Evolutionary conservation across 2,113 vertebrate species (phyloP).

Genomic region (Apodemus sylvaticus): DNA sequence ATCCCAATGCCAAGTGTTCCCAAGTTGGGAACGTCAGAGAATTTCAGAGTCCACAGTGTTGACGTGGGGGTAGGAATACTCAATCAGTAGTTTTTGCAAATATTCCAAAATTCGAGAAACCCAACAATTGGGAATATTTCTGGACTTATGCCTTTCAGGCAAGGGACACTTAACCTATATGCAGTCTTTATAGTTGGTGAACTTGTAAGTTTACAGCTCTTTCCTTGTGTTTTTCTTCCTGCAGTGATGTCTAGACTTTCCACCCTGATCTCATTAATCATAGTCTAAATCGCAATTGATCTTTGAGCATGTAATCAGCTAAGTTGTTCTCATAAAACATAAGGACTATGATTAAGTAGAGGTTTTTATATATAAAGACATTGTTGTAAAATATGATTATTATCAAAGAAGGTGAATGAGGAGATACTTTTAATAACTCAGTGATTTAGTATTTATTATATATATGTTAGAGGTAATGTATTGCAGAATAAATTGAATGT

Average conservation of each 20-base stretch:
- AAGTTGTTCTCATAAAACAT: background rate
- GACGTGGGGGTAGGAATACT: background rate
- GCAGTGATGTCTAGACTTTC: background rate
- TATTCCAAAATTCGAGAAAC: background rate
- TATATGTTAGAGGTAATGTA: background rate
- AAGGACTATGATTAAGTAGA: background rate
- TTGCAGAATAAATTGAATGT: background rate
- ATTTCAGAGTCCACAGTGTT: background rate
- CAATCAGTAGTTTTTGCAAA: background rate
- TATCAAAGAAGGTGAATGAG: background rate
- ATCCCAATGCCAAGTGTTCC: background rate
- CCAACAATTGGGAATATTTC: background rate
- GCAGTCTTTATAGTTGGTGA: background rate
- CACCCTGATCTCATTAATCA: background rate
- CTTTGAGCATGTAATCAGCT: constrained; percentile 19
- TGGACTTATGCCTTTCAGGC: background rate
- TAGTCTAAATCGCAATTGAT: background rate
- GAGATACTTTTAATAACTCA: background rate
- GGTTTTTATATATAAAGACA: background rate
- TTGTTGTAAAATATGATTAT: constrained; percentile 33
- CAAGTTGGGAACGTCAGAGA: background rate
- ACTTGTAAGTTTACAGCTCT: background rate
- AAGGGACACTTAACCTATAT: background rate
- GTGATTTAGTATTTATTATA: background rate
- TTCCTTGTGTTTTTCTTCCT: constrained; percentile 9